Percentiles rank a stretch among this genome's conserved stretches.
These are phyloP conservation scores for Pomatostomus ruficeps DNA, from an alignment of 2,113 vertebrate species.

Conservation along the genomic window DNA sequence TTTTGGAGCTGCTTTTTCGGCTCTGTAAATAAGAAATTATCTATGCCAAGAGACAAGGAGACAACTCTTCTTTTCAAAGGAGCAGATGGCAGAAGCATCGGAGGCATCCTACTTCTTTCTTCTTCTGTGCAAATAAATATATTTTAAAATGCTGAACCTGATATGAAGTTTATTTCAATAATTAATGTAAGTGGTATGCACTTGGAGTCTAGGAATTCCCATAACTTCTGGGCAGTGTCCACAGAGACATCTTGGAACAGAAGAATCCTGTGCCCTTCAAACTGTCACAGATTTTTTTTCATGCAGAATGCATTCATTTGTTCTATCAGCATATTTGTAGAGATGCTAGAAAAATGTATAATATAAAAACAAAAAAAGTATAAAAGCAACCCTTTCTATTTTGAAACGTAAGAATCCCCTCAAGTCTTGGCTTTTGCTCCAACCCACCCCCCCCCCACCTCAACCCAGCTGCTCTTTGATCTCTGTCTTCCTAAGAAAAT, in stretches of 20 bases:
- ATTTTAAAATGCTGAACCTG: conserved; percentile 58
- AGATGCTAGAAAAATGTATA: not conserved
- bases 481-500: conserved; percentile 14
- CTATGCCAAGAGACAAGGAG: not conserved
- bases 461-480: not conserved
- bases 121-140: conserved; percentile 48
- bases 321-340: conserved; percentile 23
- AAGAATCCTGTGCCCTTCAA: conserved; percentile 25
- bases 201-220: conserved; percentile 48
- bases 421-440: not conserved
- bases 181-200: conserved; percentile 52
- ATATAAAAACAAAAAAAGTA: not conserved
- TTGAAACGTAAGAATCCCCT: conserved; percentile 14
- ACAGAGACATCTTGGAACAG: conserved; percentile 39
- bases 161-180: conserved; percentile 60
- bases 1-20: conserved; percentile 1
- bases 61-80: not conserved
- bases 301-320: conserved; percentile 7
- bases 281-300: not conserved
- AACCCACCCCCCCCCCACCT: not conserved
- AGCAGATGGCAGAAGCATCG: conserved; percentile 34
- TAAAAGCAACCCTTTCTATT: conserved; percentile 6
- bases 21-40: conserved; percentile 41
- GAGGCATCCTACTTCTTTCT: conserved; percentile 11
- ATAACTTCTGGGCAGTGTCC: conserved; percentile 50